Base-by-base conservation (phyloP, 2,888 invertebrate genomes). In the Syritta pipiens region DNA sequence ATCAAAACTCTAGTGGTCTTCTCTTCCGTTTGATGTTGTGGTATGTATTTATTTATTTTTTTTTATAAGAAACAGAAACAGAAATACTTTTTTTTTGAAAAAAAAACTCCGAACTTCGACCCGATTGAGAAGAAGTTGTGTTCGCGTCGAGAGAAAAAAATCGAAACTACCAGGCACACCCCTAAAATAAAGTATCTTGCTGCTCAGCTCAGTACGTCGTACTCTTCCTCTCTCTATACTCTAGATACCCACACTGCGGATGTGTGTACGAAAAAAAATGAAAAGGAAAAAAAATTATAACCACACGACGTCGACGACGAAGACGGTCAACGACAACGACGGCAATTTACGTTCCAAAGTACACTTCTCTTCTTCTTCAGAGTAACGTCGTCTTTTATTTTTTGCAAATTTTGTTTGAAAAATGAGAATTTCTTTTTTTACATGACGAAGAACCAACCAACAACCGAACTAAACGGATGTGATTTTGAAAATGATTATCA, bases 91-190 rank as follows among this genome's bases (percentile, higher is more conserved):
- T 46, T 37, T 26, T 51, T 44, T 28, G 37, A 42, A 51, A 53
- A 42, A 51, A 51, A 37, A 76, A 44, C 30, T 59, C 57, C 44
- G 24, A 60, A 51, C 46, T 51, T 71, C 76, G 51, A 72, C 32
- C 72, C 72, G 67, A 71, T 55, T 55, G 46, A 74, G 51, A 51
- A 30, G 59, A 28, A 20, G 48, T 65, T 26, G 57, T 79, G 62
- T 79, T 79, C 67, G 74, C 67, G 79, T 68, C 57, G 57, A 79
- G 74, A 79, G 79, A 79, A 81, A 81, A 81, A 81, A 81, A 81
- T 81, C 81, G 81, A 81, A 81, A 81, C 81, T 81, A 81, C 81
- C 81, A 81, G 81, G 81, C 81, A 81, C 81, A 81, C 81, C 81
- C 81, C 81, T 81, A 81, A 81, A 81, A 75, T 75, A 75, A 79